phyloP scores from a whole-genome alignment of 2,113 vertebrate genomes.

The Chroicocephalus ridibundus region DNA sequence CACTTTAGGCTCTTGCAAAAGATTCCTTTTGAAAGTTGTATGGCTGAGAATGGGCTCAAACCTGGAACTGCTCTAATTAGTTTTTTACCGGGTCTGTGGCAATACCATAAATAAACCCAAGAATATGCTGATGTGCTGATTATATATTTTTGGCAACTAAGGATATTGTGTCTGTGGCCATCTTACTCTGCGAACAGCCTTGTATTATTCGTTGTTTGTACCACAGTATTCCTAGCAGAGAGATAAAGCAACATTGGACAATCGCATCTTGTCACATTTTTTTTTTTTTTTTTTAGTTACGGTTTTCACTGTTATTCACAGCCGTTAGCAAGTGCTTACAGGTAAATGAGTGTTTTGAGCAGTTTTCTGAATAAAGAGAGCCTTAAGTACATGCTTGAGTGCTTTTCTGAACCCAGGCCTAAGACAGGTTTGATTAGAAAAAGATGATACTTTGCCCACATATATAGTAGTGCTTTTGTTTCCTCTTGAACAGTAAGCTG shows the following conservation, averaged over 20 bases:
- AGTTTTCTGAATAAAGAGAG: background rate
- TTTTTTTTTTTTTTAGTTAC: background rate
- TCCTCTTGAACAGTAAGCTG: conserved; percentile 22
- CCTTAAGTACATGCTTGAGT: conserved; percentile 15
- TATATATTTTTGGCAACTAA: accelerated
- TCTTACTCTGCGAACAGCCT: background rate
- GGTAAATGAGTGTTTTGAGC: conserved; percentile 2
- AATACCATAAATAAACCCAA: background rate
- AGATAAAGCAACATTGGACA: background rate
- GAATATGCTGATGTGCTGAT: background rate
- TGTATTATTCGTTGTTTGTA: background rate
- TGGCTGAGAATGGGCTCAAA: background rate
- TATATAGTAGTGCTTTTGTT: conserved; percentile 53
- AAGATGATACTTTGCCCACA: conserved; percentile 26
- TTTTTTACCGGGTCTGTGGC: background rate
- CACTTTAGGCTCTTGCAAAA: background rate
- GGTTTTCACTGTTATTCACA: background rate
- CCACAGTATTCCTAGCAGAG: background rate
- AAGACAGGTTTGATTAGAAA: conserved; percentile 44
- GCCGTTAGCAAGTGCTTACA: conserved; percentile 1
- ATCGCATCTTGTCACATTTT: background rate
- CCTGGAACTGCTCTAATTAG: background rate
- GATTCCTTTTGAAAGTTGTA: background rate
- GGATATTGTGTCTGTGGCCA: background rate
- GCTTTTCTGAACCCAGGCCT: background rate